Conservation (phyloP, 2,888 invertebrate species). For the Teleogryllus oceanicus region DNA sequence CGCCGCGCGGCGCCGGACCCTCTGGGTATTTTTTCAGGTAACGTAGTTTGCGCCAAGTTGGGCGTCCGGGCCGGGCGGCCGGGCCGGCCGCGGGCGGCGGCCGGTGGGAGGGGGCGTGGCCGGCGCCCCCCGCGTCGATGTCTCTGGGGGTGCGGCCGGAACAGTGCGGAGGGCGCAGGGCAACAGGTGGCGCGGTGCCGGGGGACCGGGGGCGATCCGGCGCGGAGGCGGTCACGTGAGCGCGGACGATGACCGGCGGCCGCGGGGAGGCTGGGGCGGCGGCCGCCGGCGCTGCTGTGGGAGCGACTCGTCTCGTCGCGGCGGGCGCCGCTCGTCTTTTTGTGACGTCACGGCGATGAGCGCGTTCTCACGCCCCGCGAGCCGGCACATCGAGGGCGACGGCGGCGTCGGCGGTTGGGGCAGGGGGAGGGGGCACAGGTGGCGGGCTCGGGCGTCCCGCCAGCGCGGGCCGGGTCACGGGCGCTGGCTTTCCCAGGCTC, state of each 20-base stretch:
- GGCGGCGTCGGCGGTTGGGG: background rate
- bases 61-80: background rate
- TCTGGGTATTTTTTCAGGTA: background rate
- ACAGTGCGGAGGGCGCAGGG: background rate
- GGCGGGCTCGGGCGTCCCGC: constrained; percentile 44
- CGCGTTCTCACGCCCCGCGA: constrained; percentile 2
- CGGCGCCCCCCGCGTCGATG: constrained; percentile 9
- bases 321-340: constrained; percentile 10
- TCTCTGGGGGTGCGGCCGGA: background rate
- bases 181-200: background rate
- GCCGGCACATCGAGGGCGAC: background rate
- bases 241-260: background rate
- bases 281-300: background rate
- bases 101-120: background rate
- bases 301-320: background rate
- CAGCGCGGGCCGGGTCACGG: too few relatives aligned
- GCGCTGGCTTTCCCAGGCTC: constrained; percentile 19
- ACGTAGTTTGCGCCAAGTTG: background rate
- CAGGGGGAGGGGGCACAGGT: constrained; percentile 38
- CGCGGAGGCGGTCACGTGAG: background rate
- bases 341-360: constrained; percentile 7
- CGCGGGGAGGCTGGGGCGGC: background rate
- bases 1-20: background rate
- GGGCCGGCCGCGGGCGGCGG: background rate
- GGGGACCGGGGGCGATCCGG: background rate